These are phyloP conservation scores for Altica lythri DNA, from an alignment of 2,888 invertebrate species.

Conservation along the genomic window DNA sequence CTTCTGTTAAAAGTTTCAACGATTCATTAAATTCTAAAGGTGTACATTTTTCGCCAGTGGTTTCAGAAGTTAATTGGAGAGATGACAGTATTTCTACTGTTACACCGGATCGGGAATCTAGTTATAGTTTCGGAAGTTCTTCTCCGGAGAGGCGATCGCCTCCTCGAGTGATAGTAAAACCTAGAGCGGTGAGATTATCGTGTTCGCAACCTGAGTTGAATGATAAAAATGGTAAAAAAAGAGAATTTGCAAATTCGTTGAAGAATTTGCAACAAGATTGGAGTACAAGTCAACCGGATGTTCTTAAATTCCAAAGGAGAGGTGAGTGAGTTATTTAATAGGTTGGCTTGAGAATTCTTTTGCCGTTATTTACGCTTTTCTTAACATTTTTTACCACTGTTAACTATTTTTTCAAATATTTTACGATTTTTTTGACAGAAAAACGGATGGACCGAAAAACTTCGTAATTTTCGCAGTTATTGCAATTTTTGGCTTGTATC, in stretches of 20 bases:
- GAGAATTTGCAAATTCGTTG: constrained; percentile 42
- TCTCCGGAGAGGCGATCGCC: constrained; percentile 48
- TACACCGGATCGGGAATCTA: constrained; percentile 50
- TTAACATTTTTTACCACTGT: no score
- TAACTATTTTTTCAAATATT: no score
- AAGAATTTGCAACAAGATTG: constrained; percentile 38
- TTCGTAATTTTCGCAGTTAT: no score
- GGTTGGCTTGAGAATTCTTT: background rate
- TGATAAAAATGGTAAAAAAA: constrained; percentile 37
- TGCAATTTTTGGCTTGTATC: no score
- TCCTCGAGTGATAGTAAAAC: constrained; percentile 37
- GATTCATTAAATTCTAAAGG: constrained; percentile 55
- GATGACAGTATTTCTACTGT: constrained; percentile 60
- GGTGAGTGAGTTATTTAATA: constrained; percentile 35
- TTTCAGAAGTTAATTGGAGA: constrained; percentile 79
- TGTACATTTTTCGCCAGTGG: constrained; percentile 80
- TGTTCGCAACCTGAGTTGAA: constrained; percentile 52
- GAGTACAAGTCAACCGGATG: constrained; percentile 46
- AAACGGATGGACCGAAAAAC: no score
- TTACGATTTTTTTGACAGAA: no score
- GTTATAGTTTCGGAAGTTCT: constrained; percentile 50
- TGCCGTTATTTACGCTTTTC: no score
- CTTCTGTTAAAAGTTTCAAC: constrained; percentile 48
- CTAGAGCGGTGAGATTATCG: constrained; percentile 40
- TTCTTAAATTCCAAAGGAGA: constrained; percentile 38